phyloP scores from a whole-genome alignment of 2,797 vertebrate genomes.

The Gymnopithys bicolor region DNA sequence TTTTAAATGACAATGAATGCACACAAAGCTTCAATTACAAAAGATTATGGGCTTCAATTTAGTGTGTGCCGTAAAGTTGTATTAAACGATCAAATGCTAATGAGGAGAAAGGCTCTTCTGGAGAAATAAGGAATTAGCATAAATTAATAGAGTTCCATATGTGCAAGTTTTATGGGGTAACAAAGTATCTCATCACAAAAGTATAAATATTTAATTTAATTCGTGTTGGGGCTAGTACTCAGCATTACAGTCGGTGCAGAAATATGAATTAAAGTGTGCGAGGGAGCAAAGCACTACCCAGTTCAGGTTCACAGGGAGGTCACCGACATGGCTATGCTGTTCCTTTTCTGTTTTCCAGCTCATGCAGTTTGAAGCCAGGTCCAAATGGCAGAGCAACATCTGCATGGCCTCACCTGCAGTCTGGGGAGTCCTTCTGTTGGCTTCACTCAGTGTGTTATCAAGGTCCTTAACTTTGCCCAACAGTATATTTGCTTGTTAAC shows the following conservation, averaged over 20 bases:
- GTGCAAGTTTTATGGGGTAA: slow-evolving; percentile 56
- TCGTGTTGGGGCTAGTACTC: slow-evolving; percentile 46
- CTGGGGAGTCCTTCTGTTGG: not conserved
- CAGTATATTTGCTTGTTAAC: not conserved
- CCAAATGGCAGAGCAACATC: not conserved
- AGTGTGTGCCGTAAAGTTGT: slow-evolving; percentile 43
- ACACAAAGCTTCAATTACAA: slow-evolving; percentile 52
- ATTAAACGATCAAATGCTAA: slow-evolving; percentile 67
- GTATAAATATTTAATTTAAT: slow-evolving; percentile 74
- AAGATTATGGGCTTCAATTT: slow-evolving; percentile 56
- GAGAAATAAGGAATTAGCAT: slow-evolving; percentile 68
- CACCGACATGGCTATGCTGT: not conserved
- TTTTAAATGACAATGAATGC: not conserved
- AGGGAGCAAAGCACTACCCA: not conserved
- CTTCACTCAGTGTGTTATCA: not conserved
- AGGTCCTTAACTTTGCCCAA: not conserved
- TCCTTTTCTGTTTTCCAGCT: slow-evolving; percentile 14
- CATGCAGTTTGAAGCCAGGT: not conserved
- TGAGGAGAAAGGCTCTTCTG: slow-evolving; percentile 52
- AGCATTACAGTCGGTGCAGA: slow-evolving; percentile 38
- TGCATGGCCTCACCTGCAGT: not conserved
- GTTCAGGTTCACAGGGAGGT: not conserved
- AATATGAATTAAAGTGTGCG: slow-evolving; percentile 34
- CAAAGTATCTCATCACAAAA: slow-evolving; percentile 69
- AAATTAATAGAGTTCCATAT: slow-evolving; percentile 71